Conservation (phyloP, 2,113 vertebrate genomes). For the Prunella himalayana region DNA sequence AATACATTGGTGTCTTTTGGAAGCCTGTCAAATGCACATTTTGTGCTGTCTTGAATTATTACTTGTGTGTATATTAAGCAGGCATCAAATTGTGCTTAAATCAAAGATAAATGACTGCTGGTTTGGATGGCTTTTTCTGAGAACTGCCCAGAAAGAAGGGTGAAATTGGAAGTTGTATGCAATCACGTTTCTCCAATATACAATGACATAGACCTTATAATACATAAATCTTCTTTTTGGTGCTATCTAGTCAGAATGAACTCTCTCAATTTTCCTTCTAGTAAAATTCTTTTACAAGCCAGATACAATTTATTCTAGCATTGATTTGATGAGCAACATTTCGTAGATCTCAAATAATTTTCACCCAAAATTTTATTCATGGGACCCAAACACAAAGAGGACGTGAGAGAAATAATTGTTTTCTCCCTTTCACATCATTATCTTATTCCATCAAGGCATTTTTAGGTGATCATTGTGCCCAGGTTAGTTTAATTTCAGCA, state of each 20-base stretch:
- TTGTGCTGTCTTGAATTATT: constrained; percentile 24
- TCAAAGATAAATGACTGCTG: neutral
- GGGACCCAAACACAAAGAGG: neutral
- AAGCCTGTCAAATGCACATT: neutral
- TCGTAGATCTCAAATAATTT: neutral
- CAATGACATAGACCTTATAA: neutral
- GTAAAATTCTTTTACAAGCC: neutral
- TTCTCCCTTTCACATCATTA: neutral
- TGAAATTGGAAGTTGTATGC: neutral
- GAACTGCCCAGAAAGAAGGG: neutral
- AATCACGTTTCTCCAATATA: neutral
- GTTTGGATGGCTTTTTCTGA: neutral
- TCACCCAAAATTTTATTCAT: neutral
- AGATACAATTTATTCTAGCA: neutral
- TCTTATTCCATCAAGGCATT: neutral
- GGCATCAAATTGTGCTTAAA: constrained; percentile 43
- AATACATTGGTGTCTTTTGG: neutral
- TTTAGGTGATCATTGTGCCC: neutral
- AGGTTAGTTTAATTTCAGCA: neutral
- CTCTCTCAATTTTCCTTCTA: neutral
- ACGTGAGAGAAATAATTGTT: neutral
- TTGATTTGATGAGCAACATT: neutral
- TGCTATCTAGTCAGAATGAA: neutral
- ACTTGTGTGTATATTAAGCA: constrained; percentile 11
- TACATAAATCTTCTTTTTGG: neutral